Evolutionary conservation across 2,888 invertebrate genomes (phyloP), one percentile per base, ranked within the genome.

Genomic region (Acleris holmiana): DNA sequence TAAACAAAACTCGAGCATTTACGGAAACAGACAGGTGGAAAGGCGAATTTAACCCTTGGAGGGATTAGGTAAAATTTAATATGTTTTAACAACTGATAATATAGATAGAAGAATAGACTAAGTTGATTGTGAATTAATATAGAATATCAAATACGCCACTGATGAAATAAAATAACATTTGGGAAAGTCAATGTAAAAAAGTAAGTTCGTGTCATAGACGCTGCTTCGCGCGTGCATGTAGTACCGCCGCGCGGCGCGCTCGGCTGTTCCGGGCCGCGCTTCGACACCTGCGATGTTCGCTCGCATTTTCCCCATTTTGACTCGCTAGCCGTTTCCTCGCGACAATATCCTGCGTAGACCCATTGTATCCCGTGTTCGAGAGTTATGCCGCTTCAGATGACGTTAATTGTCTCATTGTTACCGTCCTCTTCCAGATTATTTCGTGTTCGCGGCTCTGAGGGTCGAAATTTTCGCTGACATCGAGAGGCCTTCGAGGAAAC

Each of bases 381-480:
- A 73, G 76, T 58, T 50, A 47, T 60, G 63, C 50, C 50, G 57
- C 73, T 75, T 77, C 67, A 73, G 74, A 73, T 76, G 73, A 75
- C 72, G 77, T 77, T 80, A 81, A 81, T 83, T 85, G 79, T 84
- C 79, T 77, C 75, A 78, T 79, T 80, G 77, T 78, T 77, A 79
- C 75, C 76, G 48, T 47, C 60, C 64, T 67, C 79, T 75, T 79
- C 70, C 69, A 77, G 76, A 73, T 77, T 68, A 67, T 71, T 78
- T 75, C 63, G 68, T 69, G 61, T 71, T 66, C 72, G 71, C 66
- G 68, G 73, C 69, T 76, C 72, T 64, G 64, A 67, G 69, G 68
- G 71, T 71, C 57, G 73, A 70, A 75, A 73, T 72, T 76, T 75
- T 71, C 66, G 74, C 74, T 78, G 76, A 78, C 75, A 73, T 71